A percentile compares a stretch with the other conserved stretches of the same genome.
phyloP scores from a whole-genome alignment of 1,140 invertebrate genomes.

The Drosophila pandora region DNA sequence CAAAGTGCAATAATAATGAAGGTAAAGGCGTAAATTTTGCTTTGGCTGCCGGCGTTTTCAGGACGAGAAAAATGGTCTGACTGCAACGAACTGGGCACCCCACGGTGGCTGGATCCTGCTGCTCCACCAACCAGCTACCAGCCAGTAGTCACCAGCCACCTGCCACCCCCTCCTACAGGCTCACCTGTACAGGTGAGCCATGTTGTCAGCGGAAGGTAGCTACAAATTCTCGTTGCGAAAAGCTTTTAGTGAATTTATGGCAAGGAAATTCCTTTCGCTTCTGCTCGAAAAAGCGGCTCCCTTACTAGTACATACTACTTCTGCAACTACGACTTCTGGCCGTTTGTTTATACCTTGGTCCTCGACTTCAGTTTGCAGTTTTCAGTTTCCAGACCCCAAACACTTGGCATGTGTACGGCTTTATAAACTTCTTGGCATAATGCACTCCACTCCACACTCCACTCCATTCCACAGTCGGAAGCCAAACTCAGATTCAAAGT shows the following conservation, averaged over 20 bases:
- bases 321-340: conserved; percentile 25
- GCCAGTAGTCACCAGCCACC: neutral
- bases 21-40: conserved; percentile 77
- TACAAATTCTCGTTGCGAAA: conserved; percentile 79
- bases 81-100: conserved; percentile 51
- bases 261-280: conserved; percentile 72
- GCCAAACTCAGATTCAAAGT: conserved; percentile 21
- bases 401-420: conserved; percentile 47
- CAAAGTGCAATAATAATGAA: conserved; percentile 81
- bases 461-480: conserved; percentile 6
- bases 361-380: conserved; percentile 1
- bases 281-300: conserved; percentile 40
- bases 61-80: conserved; percentile 52
- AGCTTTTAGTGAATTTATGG: conserved; percentile 82
- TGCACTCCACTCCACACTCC: conserved; percentile 43
- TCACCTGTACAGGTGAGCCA: conserved; percentile 64
- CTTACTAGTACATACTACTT: no score
- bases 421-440: conserved; percentile 58
- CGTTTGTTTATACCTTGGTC: conserved; percentile 71
- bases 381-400: conserved; percentile 4
- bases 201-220: conserved; percentile 79
- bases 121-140: conserved; percentile 3
- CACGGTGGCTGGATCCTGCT: conserved; percentile 36
- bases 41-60: conserved; percentile 55
- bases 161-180: neutral